Percentiles rank a stretch among this genome's conserved stretches.
phyloP scores from a whole-genome alignment of 2,888 invertebrate species.

The Aelia acuminata region DNA sequence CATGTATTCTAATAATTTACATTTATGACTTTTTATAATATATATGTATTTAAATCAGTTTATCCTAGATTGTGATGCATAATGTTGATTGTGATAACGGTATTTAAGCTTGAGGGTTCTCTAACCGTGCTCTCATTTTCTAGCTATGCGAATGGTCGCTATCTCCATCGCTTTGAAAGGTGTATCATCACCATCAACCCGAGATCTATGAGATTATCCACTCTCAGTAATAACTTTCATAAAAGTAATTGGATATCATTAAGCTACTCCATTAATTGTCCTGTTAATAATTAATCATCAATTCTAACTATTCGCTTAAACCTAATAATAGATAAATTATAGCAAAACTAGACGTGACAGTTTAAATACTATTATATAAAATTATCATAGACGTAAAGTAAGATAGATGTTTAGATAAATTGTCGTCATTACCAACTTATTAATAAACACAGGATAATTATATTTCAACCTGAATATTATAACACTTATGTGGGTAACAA shows the following conservation, averaged over 20 bases:
- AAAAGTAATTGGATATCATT: slow-evolving; percentile 38
- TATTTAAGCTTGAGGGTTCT: background rate
- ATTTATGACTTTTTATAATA: background rate
- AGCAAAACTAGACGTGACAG: background rate
- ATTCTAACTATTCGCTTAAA: background rate
- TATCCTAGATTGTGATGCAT: background rate
- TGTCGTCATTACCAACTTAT: too few relatives aligned
- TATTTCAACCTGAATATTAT: too few relatives aligned
- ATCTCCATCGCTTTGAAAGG: background rate
- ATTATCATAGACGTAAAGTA: background rate
- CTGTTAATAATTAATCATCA: slow-evolving; percentile 3
- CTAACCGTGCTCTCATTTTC: background rate
- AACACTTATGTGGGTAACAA: too few relatives aligned
- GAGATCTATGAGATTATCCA: slow-evolving; percentile 22
- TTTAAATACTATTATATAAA: background rate
- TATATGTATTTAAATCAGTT: background rate
- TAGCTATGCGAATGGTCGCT: background rate
- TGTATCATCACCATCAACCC: background rate
- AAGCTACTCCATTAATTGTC: background rate
- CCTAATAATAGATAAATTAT: background rate
- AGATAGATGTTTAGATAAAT: too few relatives aligned
- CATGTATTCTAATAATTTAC: background rate
- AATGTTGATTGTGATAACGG: background rate
- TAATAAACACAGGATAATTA: too few relatives aligned
- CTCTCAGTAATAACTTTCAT: slow-evolving; percentile 37